Evolutionary conservation across 1,140 invertebrate species (phyloP), one percentile per base, ranked within the genome.

Genomic region (Xylocopa sonorina): DNA sequence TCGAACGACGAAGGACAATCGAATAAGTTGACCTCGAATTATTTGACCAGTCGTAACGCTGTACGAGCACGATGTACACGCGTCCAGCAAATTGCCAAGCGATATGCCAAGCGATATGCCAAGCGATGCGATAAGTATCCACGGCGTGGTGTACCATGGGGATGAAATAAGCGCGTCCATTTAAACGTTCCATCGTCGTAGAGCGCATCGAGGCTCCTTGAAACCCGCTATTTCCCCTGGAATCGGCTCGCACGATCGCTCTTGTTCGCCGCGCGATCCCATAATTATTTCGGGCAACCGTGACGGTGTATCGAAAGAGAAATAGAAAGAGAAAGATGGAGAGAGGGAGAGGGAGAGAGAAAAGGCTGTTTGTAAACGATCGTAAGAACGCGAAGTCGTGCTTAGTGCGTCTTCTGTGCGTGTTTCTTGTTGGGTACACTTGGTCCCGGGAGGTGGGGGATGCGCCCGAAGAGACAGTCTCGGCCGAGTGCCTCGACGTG

Each of bases 401-500:
- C n/a, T n/a, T n/a, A n/a, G n/a, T n/a, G 58, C 9, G 60, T 75
- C 27, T 32, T 43, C 4, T 2, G 24, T 53, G 71, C 53, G 78
- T 74, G 78, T 66, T 53, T 72, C 81, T 72, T 50, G 83, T 84
- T 34, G 51, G 24, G 67, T 67, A 73, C n/a, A n/a, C 67, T 51
- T 41, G 58, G 24, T 18, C 41, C 51, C 41, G 53, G n/a, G 60
- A 51, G 67, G 84, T 79, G 87, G 83, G 87, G 80, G 81, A 83
- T 83, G 82, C 72, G 80, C 53, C 79, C 76, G 72, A 84, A 62
- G 81, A 74, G 69, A 58, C 60, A 67, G 76, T 81, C 82, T 84
- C 81, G 86, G 58, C 60, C 53, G 66, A 38, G 81, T 64, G 72
- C 72, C 79, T 80, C 87, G 82, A 87, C 87, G 86, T 86, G 90